Evolutionary conservation across 2,888 invertebrate species (phyloP), one percentile per base, ranked within the genome.

Genomic region (Camptogramma bilineatum): DNA sequence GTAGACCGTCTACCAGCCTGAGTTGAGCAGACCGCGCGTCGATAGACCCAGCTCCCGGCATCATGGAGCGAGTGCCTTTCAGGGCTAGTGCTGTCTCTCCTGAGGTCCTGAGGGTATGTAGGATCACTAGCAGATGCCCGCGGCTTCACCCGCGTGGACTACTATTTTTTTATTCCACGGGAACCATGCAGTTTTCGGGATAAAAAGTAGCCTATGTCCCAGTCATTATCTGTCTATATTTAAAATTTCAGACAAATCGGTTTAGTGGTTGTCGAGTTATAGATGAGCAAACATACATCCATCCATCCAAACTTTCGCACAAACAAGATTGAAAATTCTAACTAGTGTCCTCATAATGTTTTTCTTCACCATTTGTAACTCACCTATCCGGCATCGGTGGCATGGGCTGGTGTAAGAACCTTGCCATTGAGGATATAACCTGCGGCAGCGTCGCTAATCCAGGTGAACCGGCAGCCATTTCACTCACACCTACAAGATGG

Each of bases 1-100:
- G 92, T 0, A 96, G 90, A 1, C 95, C 95, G 76, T 96, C 96
- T 2, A 96, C 77, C 0, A 96, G 86, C 58, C 95, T 94, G 54
- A 95, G 82, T 47, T 95, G 87, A 0, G 94, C 94, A 0, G 84
- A 76, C 10, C 84, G 83, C 1, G 87, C 75, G 70, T 94, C 93
- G 0, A 93, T 85, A 21, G 87, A 69, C 0, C 94, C 94, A 2
- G 91, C 84, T 0, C 90, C 92, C 0, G 93, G 91, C 93, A 93
- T 92, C 86, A 87, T 79, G 0, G 93, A 92, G 13, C 90, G 76
- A 0, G 93, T 78, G 10, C 90, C 87, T 71, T 91, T 92, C 9
- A 93, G 68, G 0, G 91, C 88, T 7, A 92, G 69, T 0, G 90
- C 85, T 0, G 91, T 91, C 68, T 91, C 91, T 1, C 87, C 91